phyloP scores from a whole-genome alignment of 2,113 vertebrate species.

The Eulemur rufifrons region DNA sequence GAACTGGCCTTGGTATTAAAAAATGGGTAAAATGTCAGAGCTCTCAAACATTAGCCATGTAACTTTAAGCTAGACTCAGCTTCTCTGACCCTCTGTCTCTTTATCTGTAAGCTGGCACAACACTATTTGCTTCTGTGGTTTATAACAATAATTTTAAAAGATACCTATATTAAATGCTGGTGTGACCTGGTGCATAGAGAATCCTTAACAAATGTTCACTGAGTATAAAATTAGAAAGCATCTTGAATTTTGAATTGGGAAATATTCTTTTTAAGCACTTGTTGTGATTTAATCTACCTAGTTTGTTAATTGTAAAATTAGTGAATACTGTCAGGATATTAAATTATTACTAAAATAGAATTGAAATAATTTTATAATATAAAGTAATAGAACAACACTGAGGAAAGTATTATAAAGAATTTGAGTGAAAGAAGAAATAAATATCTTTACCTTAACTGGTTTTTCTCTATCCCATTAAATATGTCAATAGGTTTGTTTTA shows the following conservation, averaged over 20 bases:
- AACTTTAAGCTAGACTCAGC: rapidly evolving
- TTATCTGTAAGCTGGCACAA: neutral
- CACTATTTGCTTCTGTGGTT: neutral
- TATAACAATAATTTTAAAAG: neutral
- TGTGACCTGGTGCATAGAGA: neutral
- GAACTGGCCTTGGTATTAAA: neutral
- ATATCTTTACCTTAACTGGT: neutral
- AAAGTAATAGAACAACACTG: neutral
- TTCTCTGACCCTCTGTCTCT: neutral
- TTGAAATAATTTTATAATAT: conserved; percentile 7
- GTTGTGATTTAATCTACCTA: neutral
- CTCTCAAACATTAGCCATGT: neutral
- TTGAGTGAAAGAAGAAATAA: conserved; percentile 1
- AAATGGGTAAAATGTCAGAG: neutral
- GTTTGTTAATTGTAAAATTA: neutral
- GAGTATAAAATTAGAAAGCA: neutral
- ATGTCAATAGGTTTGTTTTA: neutral
- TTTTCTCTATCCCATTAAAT: neutral
- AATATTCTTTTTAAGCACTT: neutral
- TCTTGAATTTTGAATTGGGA: neutral
- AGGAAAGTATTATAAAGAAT: neutral
- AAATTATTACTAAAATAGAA: conserved; percentile 3
- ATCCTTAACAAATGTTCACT: neutral
- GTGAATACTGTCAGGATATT: neutral
- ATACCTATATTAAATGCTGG: neutral